A percentile compares a stretch with the other conserved stretches of the same genome.
Conservation (phyloP, 2,888 invertebrate species). For the Nymphalis polychloros region DNA sequence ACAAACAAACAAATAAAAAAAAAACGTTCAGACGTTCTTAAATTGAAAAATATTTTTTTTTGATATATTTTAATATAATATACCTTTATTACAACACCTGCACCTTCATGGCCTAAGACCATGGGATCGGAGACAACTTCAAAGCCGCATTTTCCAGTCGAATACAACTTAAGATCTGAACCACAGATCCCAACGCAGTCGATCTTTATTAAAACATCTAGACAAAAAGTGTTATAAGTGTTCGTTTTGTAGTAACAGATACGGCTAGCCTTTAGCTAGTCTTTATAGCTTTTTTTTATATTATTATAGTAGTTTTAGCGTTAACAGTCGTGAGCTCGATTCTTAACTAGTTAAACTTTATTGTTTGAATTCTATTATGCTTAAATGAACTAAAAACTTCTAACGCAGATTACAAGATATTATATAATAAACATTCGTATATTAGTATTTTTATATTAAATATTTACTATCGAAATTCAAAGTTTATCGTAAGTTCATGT, state of each 20-base stretch:
- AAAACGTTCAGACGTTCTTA: too few species aligned
- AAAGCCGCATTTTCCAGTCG: slow-evolving; percentile 90
- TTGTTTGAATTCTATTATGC: too few species aligned
- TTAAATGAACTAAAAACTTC: too few species aligned
- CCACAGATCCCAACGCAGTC: slow-evolving; percentile 97
- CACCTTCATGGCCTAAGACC: slow-evolving; percentile 96
- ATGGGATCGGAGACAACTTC: slow-evolving; percentile 91
- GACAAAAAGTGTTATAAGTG: background rate
- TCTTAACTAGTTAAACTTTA: too few species aligned
- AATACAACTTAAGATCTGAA: slow-evolving; percentile 94
- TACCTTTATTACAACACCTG: slow-evolving; percentile 87
- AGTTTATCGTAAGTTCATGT: background rate
- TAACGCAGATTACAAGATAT: background rate
- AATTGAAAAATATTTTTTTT: too few species aligned
- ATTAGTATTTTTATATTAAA: background rate
- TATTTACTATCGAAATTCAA: background rate
- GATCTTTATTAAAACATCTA: slow-evolving; percentile 92
- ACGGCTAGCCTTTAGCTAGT: too few species aligned
- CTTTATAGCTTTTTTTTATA: too few species aligned
- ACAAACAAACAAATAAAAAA: too few species aligned
- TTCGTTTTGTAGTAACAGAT: too few species aligned
- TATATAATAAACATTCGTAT: background rate
- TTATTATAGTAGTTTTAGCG: too few species aligned
- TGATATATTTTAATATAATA: slow-evolving; percentile 61
- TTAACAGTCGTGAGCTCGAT: too few species aligned